Evolutionary conservation across 2,888 invertebrate species (phyloP).

Genomic region (Nomada ruficornis): DNA sequence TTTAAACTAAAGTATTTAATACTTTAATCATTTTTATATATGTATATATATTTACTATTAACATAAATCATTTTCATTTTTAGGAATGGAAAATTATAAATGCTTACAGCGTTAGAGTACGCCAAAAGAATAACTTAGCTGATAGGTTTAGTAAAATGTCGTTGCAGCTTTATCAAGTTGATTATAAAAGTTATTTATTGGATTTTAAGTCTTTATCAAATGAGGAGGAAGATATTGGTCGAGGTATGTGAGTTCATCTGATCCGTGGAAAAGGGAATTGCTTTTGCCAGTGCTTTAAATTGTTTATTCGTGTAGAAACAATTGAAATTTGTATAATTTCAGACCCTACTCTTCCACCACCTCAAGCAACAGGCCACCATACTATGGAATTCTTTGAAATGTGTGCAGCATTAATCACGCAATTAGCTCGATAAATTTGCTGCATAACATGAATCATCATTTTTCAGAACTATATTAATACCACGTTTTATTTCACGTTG

Average conservation of each 20-base stretch:
- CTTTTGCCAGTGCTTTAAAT: background rate
- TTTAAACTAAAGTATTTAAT: background rate
- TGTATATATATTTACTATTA: background rate
- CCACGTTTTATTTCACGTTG: conserved; percentile 26
- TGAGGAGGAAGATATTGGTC: conserved; percentile 86
- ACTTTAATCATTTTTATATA: too few species aligned
- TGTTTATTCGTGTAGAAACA: background rate
- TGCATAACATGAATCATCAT: conserved; percentile 28
- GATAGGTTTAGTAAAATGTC: conserved; percentile 97
- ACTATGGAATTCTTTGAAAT: conserved; percentile 99
- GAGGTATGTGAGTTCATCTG: conserved; percentile 69
- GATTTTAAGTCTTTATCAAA: conserved; percentile 98
- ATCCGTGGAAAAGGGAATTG: too few species aligned
- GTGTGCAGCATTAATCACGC: conserved; percentile 99
- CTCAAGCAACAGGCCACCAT: conserved; percentile 90
- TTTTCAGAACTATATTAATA: conserved; percentile 26
- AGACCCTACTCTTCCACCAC: conserved; percentile 80
- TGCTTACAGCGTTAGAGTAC: conserved; percentile 97
- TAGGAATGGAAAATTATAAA: conserved; percentile 99
- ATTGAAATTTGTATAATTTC: conserved; percentile 26
- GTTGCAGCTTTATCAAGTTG: conserved; percentile 99
- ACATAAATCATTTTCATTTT: conserved; percentile 51
- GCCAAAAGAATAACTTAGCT: conserved; percentile 94
- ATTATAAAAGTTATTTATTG: conserved; percentile 97
- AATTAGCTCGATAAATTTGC: conserved; percentile 92